These are phyloP conservation scores for Micronisus gabar DNA, from an alignment of 2,113 vertebrate genomes.

Conservation along the genomic window DNA sequence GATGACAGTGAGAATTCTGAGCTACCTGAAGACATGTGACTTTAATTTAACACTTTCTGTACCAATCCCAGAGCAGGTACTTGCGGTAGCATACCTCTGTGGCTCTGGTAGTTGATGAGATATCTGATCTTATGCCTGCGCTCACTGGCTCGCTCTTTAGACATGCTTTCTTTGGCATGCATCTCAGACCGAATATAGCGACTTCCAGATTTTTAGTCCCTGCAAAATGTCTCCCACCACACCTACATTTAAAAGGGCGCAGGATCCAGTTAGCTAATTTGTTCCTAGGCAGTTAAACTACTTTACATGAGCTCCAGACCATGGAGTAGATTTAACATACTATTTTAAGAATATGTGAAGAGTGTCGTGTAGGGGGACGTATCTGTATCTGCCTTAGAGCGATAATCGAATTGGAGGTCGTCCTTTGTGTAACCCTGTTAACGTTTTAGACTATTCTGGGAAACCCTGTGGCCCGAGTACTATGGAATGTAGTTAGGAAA, in stretches of 20 bases:
- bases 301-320: neutral
- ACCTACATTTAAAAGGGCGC: neutral
- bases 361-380: fast-evolving
- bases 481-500: constrained; percentile 53
- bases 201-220: constrained; percentile 26
- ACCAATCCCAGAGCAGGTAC: neutral
- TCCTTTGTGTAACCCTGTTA: constrained; percentile 31
- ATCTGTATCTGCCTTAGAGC: neutral
- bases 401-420: neutral
- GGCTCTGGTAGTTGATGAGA: neutral
- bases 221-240: constrained; percentile 30
- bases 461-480: constrained; percentile 21
- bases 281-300: constrained; percentile 23
- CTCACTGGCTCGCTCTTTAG: neutral
- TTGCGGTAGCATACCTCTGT: neutral
- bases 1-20: neutral
- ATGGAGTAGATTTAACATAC: neutral
- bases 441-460: constrained; percentile 43
- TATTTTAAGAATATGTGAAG: neutral
- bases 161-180: neutral
- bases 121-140: neutral
- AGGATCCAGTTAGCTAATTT: constrained; percentile 35
- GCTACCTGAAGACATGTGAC: neutral
- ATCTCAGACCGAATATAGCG: neutral
- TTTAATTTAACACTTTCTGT: neutral